Evolutionary conservation across 2,797 vertebrate species (phyloP), one percentile per base, ranked within the genome.

Genomic region (Crocidura indochinensis): DNA sequence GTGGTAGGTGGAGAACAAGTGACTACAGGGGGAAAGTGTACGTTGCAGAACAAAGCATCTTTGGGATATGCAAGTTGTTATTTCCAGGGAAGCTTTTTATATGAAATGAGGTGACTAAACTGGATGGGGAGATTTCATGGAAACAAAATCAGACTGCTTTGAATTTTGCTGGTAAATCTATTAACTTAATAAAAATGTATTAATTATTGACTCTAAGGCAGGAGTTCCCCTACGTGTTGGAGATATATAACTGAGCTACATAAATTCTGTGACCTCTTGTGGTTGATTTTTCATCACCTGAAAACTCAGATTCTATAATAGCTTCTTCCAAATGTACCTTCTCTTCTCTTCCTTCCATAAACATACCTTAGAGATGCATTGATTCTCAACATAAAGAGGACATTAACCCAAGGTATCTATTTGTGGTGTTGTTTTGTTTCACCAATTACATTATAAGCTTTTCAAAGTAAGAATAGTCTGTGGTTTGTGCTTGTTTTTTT

Each of bases 401-500:
- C n/a, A 7, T 44, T 72, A 65, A 3, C 19, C 56, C 3, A 73
- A 27, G 14, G 9, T 62, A 46, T 24, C 26, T 22, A 26, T 24
- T 87, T 29, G 10, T 6, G 26, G 11, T 49, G 14, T 51, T 44
- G 1, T 73, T 38, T 69, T 24, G 0, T 91, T 85, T 85, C 31
- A 49, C n/a, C 7, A 75, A 29, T 8, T 56, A 76, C 51, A 27
- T 31, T 73, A 6, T 6, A 44, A 90, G 20, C 8, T 46, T 69
- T 46, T 69, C 20, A 85, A 88, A 47, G 31, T 67, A 65, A 86
- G 47, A 44, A 17, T 56, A 51, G 51, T 51, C 64, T 53, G 8
- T 22, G 38, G n/a, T 72, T 6, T 67, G 26, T 68, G 4, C 24
- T 86, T 62, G 65, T 93, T 80, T 74, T 64, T 93, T 83, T 77